Percentiles rank a stretch among this genome's conserved stretches.
These are phyloP conservation scores for Rhinogobius similis DNA, from an alignment of 2,113 vertebrate species.

Conservation along the genomic window DNA sequence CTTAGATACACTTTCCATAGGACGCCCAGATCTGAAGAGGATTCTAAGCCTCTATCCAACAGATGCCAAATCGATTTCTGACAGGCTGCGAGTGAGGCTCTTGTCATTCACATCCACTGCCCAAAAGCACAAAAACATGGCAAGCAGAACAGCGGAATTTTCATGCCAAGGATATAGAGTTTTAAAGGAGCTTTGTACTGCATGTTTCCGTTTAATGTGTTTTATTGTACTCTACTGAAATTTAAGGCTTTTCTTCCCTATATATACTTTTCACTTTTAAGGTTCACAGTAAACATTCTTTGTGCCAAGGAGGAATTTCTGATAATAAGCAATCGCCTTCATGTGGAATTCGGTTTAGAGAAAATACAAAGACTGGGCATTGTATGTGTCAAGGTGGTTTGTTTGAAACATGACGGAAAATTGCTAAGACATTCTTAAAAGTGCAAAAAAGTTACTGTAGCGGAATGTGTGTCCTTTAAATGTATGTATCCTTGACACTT, in stretches of 20 bases:
- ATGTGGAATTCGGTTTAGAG: no score
- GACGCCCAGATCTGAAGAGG: constrained; percentile 32
- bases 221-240: constrained; percentile 26
- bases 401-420: not conserved
- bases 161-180: constrained; percentile 7
- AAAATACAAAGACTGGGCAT: not conserved
- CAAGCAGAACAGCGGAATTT: constrained; percentile 42
- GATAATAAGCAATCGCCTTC: not conserved
- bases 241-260: not conserved
- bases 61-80: constrained; percentile 67
- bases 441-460: not conserved
- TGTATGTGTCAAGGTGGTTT: constrained; percentile 9
- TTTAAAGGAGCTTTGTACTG: constrained; percentile 31
- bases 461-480: no score
- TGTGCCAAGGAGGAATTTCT: not conserved
- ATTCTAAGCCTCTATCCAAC: constrained; percentile 40
- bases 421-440: not conserved
- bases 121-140: constrained; percentile 40
- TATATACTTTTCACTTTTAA: constrained; percentile 12
- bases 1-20: constrained; percentile 12
- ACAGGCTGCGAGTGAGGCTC: constrained; percentile 54
- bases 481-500: no score
- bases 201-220: constrained; percentile 16
- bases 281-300: not conserved
- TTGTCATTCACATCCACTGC: constrained; percentile 49